Percentiles rank a stretch among this genome's conserved stretches.
Evolutionary conservation across 30 jellyfish, hydroid and myxozoan species (phyloP).

Genomic region (Pelagia noctiluca): DNA sequence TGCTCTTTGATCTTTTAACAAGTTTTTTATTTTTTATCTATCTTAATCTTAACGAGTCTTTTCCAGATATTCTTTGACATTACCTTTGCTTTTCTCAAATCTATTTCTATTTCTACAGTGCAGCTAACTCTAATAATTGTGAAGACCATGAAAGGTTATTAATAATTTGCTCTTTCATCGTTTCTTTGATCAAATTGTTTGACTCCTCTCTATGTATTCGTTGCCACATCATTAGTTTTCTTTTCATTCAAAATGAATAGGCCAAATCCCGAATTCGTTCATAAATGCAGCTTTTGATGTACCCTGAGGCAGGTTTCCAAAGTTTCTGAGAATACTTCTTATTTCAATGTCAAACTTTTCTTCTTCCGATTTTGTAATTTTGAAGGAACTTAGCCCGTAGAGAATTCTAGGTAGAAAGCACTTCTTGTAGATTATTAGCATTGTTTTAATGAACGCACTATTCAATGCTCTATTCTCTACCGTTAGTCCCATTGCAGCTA

Average conservation of each 20-base stretch:
- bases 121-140: neutral
- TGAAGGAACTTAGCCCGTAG: slow-evolving; percentile 12
- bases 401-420: slow-evolving; percentile 12
- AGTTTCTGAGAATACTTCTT: slow-evolving; percentile 18
- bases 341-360: neutral
- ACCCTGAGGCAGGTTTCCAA: slow-evolving; percentile 37
- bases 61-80: slow-evolving; percentile 7
- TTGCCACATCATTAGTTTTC: slow-evolving; percentile 31
- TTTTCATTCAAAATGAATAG: slow-evolving; percentile 6
- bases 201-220: neutral
- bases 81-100: neutral
- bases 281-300: slow-evolving; percentile 18
- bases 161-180: neutral
- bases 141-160: slow-evolving; percentile 4
- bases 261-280: slow-evolving; percentile 36
- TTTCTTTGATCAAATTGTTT: slow-evolving; percentile 9
- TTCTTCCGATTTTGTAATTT: slow-evolving; percentile 17
- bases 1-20: neutral
- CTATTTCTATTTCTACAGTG: slow-evolving; percentile 3
- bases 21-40: neutral
- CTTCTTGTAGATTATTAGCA: slow-evolving; percentile 1
- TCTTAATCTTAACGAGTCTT: neutral
- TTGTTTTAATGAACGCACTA: slow-evolving; percentile 13
- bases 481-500: neutral
- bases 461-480: neutral